phyloP scores from a whole-genome alignment of 2,113 vertebrate genomes.

The Dicrurus megarhynchus region DNA sequence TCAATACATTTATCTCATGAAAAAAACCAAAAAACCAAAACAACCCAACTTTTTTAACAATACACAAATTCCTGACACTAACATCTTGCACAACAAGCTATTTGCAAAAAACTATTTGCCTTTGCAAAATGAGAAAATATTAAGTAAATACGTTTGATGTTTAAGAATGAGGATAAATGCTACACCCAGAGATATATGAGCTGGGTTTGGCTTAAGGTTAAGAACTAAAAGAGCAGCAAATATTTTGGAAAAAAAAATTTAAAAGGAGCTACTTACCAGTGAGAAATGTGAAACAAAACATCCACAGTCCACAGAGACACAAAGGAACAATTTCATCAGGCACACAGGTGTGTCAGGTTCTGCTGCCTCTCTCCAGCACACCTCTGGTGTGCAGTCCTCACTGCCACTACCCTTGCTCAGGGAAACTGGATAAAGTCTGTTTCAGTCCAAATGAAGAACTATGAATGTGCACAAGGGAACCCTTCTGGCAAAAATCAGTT shows the following conservation, averaged over 20 bases:
- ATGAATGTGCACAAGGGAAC: not conserved
- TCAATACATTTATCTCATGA: not conserved
- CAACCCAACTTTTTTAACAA: not conserved
- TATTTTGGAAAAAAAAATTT: not conserved
- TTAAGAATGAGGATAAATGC: not conserved
- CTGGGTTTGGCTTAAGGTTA: not conserved
- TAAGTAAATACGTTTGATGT: not conserved
- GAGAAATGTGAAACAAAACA: not conserved
- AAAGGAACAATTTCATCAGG: not conserved
- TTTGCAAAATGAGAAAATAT: not conserved
- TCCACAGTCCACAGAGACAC: not conserved
- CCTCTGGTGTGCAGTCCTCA: not conserved
- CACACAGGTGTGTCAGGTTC: not conserved
- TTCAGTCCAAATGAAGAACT: not conserved
- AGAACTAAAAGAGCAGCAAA: not conserved
- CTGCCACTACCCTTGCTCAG: not conserved
- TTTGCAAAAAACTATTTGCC: not conserved
- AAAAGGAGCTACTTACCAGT: constrained; percentile 29
- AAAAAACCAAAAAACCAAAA: not conserved
- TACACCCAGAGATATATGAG: not conserved
- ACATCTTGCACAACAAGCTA: not conserved
- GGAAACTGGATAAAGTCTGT: not conserved
- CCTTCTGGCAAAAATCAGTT: not conserved
- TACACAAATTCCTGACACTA: not conserved
- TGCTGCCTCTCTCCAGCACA: not conserved